Conservation (phyloP, 2,113 vertebrate genomes). For the Uria aalge region DNA sequence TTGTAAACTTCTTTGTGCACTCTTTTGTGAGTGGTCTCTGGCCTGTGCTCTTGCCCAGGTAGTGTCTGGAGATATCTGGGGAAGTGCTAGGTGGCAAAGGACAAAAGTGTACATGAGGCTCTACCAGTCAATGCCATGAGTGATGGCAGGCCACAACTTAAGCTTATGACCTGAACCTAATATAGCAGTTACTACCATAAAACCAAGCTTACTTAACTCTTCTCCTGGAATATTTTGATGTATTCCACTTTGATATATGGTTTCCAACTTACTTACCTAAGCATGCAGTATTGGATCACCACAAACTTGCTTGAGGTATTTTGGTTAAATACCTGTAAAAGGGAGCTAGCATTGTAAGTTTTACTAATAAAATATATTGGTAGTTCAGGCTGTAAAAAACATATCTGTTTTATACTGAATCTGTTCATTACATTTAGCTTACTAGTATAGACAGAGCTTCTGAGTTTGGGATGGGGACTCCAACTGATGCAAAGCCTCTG, state of each 20-base stretch:
- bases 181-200: neutral
- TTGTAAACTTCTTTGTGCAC: neutral
- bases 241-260: neutral
- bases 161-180: neutral
- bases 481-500: neutral
- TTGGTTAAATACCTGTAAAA: neutral
- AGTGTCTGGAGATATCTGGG: neutral
- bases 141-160: neutral
- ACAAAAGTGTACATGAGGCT: neutral
- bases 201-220: neutral
- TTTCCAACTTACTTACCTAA: neutral
- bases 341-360: neutral
- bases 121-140: neutral
- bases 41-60: neutral
- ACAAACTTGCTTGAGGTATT: neutral
- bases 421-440: neutral
- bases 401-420: neutral
- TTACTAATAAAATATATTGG: neutral
- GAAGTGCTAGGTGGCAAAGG: neutral
- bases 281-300: neutral
- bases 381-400: neutral
- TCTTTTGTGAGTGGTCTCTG: neutral
- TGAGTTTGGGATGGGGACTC: neutral
- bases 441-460: neutral
- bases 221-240: neutral